A percentile compares a stretch with the other conserved stretches of the same genome.
Evolutionary conservation across 2,888 invertebrate species (phyloP).

Genomic region (Catocala sponsa): DNA sequence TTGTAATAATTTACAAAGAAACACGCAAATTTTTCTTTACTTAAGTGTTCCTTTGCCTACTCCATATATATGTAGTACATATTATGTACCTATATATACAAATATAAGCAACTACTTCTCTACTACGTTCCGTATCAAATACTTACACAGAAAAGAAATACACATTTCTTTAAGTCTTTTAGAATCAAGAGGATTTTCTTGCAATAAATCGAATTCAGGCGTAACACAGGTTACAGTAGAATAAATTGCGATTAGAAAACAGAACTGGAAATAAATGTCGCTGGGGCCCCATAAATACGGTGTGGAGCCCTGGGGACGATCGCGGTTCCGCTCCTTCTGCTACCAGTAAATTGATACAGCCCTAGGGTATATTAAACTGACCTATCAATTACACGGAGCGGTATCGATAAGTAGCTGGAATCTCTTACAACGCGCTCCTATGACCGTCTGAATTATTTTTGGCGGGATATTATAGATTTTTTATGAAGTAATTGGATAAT

Average conservation of each 20-base stretch:
- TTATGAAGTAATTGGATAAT: not conserved
- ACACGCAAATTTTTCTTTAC: no score
- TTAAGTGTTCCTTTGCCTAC: no score
- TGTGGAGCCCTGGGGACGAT: conserved; percentile 68
- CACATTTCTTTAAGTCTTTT: no score
- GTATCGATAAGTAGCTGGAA: conserved; percentile 39
- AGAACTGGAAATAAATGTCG: conserved; percentile 69
- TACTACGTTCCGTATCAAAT: no score
- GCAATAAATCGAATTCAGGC: conserved; percentile 7
- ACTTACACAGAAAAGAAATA: no score
- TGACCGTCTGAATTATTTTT: conserved; percentile 13
- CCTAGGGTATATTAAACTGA: conserved; percentile 68
- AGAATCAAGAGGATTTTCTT: not conserved
- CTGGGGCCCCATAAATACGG: conserved; percentile 71
- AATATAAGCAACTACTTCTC: no score
- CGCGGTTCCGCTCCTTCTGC: conserved; percentile 70
- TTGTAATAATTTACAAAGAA: no score
- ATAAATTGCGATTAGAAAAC: conserved; percentile 62
- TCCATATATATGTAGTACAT: no score
- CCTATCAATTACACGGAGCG: conserved; percentile 58
- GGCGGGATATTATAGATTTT: not conserved
- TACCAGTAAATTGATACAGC: conserved; percentile 80
- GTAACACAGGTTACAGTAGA: conserved; percentile 22
- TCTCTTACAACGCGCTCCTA: conserved; percentile 14
- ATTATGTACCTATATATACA: no score